Base-by-base conservation (phyloP, 2,888 invertebrate genomes). In the Drosophila barbarae region DNA sequence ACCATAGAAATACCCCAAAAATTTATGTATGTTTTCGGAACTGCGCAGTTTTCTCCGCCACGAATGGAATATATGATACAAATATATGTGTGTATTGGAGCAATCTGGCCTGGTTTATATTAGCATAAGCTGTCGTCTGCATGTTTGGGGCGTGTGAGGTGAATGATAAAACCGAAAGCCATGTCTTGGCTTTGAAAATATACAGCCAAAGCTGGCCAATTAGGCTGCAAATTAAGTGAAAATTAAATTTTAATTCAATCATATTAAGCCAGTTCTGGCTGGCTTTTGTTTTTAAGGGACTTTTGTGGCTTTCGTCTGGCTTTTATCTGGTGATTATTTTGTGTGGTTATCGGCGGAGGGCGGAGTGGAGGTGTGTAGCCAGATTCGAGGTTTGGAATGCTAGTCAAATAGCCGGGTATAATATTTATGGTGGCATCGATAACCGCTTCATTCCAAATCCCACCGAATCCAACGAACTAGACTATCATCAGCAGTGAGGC, bases 61-160 rank as follows among this genome's bases (percentile, higher is more conserved):
- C 51, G 44, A 41, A 41, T 18, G 18, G 18, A 41, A 32, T 49
- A 13, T 5, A 28, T 23, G 7, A 23, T 23, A 23, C 23, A 23
- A 0, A 23, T 23, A 21, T 12, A 21, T 53, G 6, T 30, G 15
- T 15, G 10, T 55, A 46, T 44, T 5, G 53, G 42, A 41, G 5
- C 46, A 21, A 66, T 18, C 34, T 57, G 66, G 57, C 68, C 68
- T 66, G 66, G 66, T 66, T 67, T 67, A 68, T 67, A 67, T 67
- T 65, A 42, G 41, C 68, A 56, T 57, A 67, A 67, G 68, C 28
- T 13, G 46, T 9, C 30, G 68, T 51, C 57, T 66, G 68, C 57
- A 64, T 64, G 64, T n/a, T n/a, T 13, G 44, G 26, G 52, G 64
- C 52, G 18, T 50, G 68, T 44, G 67, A 55, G 32, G 12, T 44